These are phyloP conservation scores for Fukomys damarensis DNA, from an alignment of 2,113 vertebrate species.

Conservation along the genomic window DNA sequence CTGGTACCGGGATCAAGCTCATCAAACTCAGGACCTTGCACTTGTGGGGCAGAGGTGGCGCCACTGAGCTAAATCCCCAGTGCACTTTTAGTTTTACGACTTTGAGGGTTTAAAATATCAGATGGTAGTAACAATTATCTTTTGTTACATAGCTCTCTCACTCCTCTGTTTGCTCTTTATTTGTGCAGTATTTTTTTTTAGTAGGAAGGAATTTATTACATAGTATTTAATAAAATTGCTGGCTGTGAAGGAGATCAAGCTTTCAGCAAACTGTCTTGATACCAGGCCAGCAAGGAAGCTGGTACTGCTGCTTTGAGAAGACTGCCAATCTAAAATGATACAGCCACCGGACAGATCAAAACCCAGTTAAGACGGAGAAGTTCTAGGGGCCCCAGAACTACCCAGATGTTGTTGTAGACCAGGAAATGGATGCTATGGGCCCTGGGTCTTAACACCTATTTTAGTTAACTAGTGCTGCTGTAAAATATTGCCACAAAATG, in stretches of 20 bases:
- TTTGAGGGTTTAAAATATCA: background rate
- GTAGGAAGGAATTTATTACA: background rate
- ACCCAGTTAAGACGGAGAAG: background rate
- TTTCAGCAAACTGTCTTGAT: background rate
- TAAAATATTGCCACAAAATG: background rate
- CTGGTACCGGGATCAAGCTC: no score
- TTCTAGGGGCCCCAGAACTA: background rate
- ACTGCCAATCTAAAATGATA: background rate
- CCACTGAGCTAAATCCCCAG: no score
- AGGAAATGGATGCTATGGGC: background rate
- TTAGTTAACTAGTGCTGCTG: background rate
- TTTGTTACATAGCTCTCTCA: background rate
- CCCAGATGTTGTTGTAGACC: accelerated
- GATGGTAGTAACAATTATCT: background rate
- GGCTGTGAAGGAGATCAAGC: background rate
- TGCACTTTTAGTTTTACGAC: background rate
- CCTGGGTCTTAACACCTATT: no score
- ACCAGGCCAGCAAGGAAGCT: background rate
- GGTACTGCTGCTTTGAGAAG: background rate
- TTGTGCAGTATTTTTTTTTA: background rate
- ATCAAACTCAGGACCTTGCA: no score
- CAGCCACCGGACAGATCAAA: background rate
- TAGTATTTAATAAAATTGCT: background rate
- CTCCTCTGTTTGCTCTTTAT: background rate
- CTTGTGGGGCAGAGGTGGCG: no score